These are phyloP conservation scores for Psittacula derbiana DNA, from an alignment of 2,797 vertebrate species.

Conservation along the genomic window DNA sequence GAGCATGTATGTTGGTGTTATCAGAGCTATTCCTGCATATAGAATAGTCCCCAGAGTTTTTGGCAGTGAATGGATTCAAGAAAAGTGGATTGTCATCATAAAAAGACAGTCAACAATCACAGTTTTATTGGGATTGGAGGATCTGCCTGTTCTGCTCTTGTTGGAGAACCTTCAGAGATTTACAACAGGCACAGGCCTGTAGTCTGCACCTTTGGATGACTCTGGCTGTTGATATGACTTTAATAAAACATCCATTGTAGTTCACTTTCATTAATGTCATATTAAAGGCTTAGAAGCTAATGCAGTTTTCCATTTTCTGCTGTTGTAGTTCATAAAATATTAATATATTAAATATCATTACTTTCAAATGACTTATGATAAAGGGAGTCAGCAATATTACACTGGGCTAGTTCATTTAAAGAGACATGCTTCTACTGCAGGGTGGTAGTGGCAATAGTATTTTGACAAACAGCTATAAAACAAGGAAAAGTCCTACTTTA, in stretches of 20 bases:
- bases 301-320: slow-evolving; percentile 55
- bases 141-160: background rate
- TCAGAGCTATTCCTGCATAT: background rate
- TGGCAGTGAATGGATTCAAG: background rate
- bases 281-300: slow-evolving; percentile 51
- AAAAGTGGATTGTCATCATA: background rate
- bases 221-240: background rate
- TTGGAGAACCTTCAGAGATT: background rate
- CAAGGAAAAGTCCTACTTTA: slow-evolving; percentile 67
- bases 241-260: slow-evolving; percentile 12
- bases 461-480: slow-evolving; percentile 76
- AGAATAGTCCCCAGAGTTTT: background rate
- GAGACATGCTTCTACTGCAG: slow-evolving; percentile 49
- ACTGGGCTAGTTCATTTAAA: slow-evolving; percentile 45
- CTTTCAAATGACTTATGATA: slow-evolving; percentile 65
- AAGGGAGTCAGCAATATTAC: slow-evolving; percentile 49
- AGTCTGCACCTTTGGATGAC: background rate
- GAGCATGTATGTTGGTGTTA: background rate
- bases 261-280: slow-evolving; percentile 40
- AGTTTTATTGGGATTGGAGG: background rate
- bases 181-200: background rate
- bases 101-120: background rate
- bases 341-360: slow-evolving; percentile 73
- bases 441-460: slow-evolving; percentile 38
- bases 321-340: slow-evolving; percentile 58